Evolutionary conservation across 2,888 invertebrate species (phyloP).

Genomic region (Epirrhoe alternata): DNA sequence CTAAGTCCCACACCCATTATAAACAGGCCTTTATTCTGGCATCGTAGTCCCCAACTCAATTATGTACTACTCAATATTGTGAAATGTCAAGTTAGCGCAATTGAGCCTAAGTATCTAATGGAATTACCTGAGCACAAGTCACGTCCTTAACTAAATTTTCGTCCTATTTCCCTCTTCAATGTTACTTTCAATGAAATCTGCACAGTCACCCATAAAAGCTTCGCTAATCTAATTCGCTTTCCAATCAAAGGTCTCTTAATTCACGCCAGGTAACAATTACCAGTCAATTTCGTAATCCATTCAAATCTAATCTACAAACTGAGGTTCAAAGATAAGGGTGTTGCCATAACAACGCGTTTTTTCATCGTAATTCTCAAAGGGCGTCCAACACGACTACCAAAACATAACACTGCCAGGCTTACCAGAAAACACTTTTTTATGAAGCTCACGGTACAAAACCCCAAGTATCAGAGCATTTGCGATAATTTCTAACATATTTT

Average conservation of each 20-base stretch:
- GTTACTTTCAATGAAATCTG: conserved; percentile 6
- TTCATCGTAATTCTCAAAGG: conserved; percentile 54
- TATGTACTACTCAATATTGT: neutral
- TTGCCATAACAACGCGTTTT: conserved; percentile 60
- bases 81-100: conserved; percentile 1
- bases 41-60: neutral
- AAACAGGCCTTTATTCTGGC: neutral
- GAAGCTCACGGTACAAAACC: too few relatives aligned
- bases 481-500: too few relatives aligned
- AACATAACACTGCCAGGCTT: conserved; percentile 47
- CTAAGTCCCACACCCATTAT: neutral
- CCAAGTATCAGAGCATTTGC: too few relatives aligned
- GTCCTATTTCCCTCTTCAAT: neutral
- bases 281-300: conserved; percentile 33
- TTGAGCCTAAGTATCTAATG: neutral
- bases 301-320: conserved; percentile 26
- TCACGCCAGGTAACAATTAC: conserved; percentile 32
- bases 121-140: conserved; percentile 3
- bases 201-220: conserved; percentile 14
- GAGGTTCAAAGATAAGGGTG: conserved; percentile 48
- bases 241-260: conserved; percentile 26
- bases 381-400: conserved; percentile 48
- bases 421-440: conserved; percentile 20
- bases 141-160: neutral
- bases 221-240: conserved; percentile 16